Base-by-base conservation (phyloP, 1,140 invertebrate genomes). In the Capitella teleta region DNA sequence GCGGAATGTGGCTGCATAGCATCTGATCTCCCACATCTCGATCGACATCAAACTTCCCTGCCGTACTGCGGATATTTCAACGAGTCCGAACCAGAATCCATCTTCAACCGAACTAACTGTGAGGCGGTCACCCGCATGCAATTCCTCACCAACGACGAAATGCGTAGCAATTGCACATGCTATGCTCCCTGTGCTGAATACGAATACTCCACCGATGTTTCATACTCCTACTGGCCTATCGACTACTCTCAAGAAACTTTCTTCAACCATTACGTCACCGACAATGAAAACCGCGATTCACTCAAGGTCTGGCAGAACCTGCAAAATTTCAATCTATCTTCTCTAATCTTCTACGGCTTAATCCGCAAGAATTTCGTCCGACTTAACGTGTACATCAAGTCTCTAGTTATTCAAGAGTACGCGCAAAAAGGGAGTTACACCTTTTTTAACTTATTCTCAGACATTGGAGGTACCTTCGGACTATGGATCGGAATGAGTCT, bases 201-300 rank as follows among this genome's bases (percentile, higher is more conserved):
- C 4, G 10, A 6, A 14, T 47, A 47, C 45, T 4, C 10, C 25
- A 32, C 12, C 14, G 28, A 30, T n/a, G 24, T 19, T 26, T 47
- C 45, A 4, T 47, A 47, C 28, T 47, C 45, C 6, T 47, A 38
- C 45, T 47, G 45, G 45, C 45, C 45, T 26, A 26, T 47, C 4
- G 45, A 47, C 45, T 32, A 32, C 45, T 5, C 12, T 18, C 45
- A 47, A 30, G 14, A 16, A 14, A 12, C 10, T 3, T 47, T 47
- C 45, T 47, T 18, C 45, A 8, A 26, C 4, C 12, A 14, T 18
- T 47, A 47, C 45, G 28, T 47, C 26, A 14, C 10, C n/a, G 10
- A 21, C 4, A 14, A 47, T 8, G 14, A 14, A 19, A 5, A 19
- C 4, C n/a, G 12, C 45, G 45, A 47, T 6, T 14, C 30, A 6